These are phyloP conservation scores for Malaclemys terrapin DNA, from an alignment of 2,113 vertebrate species.

Conservation along the genomic window DNA sequence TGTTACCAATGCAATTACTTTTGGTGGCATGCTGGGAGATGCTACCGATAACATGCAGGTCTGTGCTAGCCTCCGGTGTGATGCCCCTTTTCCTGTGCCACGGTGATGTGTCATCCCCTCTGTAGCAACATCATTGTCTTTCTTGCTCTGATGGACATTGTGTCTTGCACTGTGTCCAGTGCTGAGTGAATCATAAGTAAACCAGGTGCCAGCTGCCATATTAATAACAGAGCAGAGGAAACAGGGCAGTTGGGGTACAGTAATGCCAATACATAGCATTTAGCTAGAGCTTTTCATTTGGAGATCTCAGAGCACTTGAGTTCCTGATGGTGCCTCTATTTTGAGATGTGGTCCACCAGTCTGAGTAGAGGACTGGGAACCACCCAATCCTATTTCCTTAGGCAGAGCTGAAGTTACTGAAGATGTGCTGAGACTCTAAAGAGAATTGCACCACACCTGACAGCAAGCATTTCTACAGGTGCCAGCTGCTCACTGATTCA, in stretches of 20 bases:
- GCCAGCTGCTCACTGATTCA: background rate
- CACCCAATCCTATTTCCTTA: background rate
- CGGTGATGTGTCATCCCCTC: background rate
- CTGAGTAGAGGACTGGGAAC: background rate
- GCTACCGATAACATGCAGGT: conserved; percentile 84
- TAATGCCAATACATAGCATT: background rate
- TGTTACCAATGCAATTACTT: conserved; percentile 83
- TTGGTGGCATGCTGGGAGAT: conserved; percentile 84
- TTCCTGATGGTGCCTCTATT: background rate
- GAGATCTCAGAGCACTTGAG: background rate
- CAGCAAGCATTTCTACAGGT: background rate
- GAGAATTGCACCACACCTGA: background rate
- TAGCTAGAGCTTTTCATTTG: background rate
- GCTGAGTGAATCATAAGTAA: background rate
- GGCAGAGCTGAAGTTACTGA: background rate
- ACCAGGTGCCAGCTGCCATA: background rate
- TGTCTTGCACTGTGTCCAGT: background rate
- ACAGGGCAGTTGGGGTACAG: background rate
- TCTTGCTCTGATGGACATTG: background rate
- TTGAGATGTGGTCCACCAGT: background rate
- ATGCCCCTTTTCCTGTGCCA: background rate
- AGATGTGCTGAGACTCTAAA: background rate
- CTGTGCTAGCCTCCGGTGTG: background rate
- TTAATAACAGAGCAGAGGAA: background rate
- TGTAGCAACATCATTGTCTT: background rate